Evolutionary conservation across 2,888 invertebrate genomes (phyloP), one percentile per base, ranked within the genome.

Genomic region (Ptilodon capucinus): DNA sequence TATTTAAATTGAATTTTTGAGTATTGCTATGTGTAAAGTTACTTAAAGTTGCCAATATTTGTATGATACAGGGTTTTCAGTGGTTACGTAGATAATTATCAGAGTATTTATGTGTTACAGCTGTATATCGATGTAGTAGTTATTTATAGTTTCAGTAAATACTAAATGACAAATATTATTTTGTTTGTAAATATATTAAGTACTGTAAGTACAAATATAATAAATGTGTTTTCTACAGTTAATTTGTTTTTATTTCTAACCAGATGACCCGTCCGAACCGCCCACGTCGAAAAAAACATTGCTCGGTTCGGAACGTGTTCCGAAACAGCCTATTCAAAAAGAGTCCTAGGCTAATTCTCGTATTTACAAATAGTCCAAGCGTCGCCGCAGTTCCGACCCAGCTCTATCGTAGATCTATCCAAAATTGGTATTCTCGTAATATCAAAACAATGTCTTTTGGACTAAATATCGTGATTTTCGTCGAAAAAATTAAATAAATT

Each of bases 151-250:
- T 59, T 64, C 63, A 63, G 51, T 64, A 25, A 50, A 57, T 51
- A 40, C 48, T 48, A 39, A 42, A 54, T 47, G 41, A 60, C 54
- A 49, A 52, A 56, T 59, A 58, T 67, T 80, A 58, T 66, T 80
- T 81, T 72, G 79, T 84, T 84, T 80, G 64, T 66, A 64, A 70
- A 64, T 70, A 76, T 73, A 74, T 66, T 62, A 74, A 63, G 72
- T 82, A 80, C 78, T 74, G 59, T 77, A 75, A 79, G 79, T 79
- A 79, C 80, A 74, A 79, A 71, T 65, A 48, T 51, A 81, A 74
- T 80, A 84, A 84, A 84, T 77, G 75, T 79, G 61, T 76, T 81
- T 84, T 79, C 51, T 75, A 76, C 48, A 60, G n/a, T 57, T 60
- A 44, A 44, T 62, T 45, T 35, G n/a, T 13, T 19, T 34, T 0